These are phyloP conservation scores for Allolobophora icterica DNA, from an alignment of 2,888 invertebrate genomes.

Conservation along the genomic window DNA sequence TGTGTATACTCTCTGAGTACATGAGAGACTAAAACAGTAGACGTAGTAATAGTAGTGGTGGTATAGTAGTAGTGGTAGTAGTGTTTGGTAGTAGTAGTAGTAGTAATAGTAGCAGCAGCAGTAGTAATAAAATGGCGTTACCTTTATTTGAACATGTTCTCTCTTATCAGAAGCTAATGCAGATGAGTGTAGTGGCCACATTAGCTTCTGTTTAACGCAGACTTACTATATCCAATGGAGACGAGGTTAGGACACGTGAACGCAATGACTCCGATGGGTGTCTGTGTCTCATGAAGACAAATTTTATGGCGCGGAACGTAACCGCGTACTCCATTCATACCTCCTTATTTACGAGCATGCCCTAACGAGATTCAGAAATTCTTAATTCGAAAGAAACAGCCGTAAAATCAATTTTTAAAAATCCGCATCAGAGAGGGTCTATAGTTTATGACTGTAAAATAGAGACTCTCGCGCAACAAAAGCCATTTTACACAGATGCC, in stretches of 20 bases:
- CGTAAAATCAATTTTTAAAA: not conserved
- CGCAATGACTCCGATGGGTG: not conserved
- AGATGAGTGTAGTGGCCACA: not conserved
- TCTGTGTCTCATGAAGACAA: not conserved
- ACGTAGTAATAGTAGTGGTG: too few relatives aligned
- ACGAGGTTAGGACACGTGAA: not conserved
- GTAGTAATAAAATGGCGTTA: not conserved
- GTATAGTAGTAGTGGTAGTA: too few relatives aligned
- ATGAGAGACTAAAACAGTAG: too few relatives aligned
- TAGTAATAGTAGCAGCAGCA: too few relatives aligned
- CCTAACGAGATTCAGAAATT: not conserved
- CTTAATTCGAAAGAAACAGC: not conserved
- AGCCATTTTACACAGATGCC: not conserved
- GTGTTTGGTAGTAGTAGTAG: too few relatives aligned
- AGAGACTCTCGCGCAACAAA: not conserved
- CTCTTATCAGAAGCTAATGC: not conserved
- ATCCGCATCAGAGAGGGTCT: not conserved
- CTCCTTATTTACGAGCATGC: not conserved
- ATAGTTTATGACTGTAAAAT: not conserved
- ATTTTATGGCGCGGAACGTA: constrained; percentile 22
- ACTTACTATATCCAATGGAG: not conserved
- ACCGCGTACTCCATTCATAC: not conserved
- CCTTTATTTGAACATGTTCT: not conserved
- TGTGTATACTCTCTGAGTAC: too few relatives aligned
- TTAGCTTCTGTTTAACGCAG: not conserved